phyloP scores from a whole-genome alignment of 2,797 vertebrate genomes.

The Microctenopoma lineatum region DNA sequence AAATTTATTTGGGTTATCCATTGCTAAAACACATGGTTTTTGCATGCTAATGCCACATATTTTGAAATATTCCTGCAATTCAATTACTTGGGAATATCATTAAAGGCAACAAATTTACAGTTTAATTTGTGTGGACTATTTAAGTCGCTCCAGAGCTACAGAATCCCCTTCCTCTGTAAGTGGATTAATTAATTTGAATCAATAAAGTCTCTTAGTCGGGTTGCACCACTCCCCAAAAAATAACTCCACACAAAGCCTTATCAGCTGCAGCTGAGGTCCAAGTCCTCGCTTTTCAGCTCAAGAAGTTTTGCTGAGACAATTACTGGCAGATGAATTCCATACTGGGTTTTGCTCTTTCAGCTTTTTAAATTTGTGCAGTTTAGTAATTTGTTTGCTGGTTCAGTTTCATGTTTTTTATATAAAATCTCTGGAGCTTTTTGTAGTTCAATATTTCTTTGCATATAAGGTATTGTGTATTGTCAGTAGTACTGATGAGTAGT shows the following conservation, averaged over 20 bases:
- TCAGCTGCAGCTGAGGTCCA: constrained; percentile 73
- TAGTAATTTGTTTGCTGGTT: constrained; percentile 37
- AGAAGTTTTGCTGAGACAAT: constrained; percentile 70
- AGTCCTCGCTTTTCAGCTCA: constrained; percentile 60
- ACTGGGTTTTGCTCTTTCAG: constrained; percentile 37
- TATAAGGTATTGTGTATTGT: not conserved
- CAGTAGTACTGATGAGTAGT: not conserved
- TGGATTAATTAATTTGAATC: constrained; percentile 89
- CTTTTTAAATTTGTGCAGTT: constrained; percentile 25
- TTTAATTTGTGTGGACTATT: constrained; percentile 85
- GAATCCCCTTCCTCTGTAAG: constrained; percentile 82
- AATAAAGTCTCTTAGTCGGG: constrained; percentile 82
- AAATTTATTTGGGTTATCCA: constrained; percentile 86
- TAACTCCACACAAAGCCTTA: constrained; percentile 73
- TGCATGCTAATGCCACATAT: constrained; percentile 82
- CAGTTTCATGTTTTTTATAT: constrained; percentile 21
- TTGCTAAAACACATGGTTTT: constrained; percentile 80
- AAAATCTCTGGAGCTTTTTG: not conserved
- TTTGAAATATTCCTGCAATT: constrained; percentile 83
- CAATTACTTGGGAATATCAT: constrained; percentile 86
- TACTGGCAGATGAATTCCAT: constrained; percentile 52
- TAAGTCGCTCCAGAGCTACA: constrained; percentile 79
- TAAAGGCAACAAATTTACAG: constrained; percentile 84
- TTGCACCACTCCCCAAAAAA: constrained; percentile 67
- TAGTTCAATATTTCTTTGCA: not conserved